Base-by-base conservation (phyloP, 1,140 invertebrate genomes). In the Varroa destructor region DNA sequence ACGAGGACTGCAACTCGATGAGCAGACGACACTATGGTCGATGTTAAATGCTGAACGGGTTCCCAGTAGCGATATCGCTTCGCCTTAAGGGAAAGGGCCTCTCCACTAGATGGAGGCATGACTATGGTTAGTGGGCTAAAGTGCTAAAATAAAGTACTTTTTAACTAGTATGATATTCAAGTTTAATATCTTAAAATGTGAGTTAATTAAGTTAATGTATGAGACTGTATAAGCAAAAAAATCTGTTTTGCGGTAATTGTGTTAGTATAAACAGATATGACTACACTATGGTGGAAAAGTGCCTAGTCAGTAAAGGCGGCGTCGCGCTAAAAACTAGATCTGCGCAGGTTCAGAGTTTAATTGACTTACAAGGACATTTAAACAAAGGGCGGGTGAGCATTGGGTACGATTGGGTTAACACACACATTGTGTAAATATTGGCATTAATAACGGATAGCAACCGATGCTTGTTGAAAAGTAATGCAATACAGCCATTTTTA, bases 301-400 rank as follows among this genome's bases (percentile, higher is more conserved):
- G 4, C 46, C 3, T 51, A 51, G 46, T 8, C 46, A 8, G 46
- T 3, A 51, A 5, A 8, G 46, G 46, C 46, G 46, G 46, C 46
- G 46, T 8, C 46, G 46, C 3, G 61, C 40, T 40, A 67, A n/a
- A n/a, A 67, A 67, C 61, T 12, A 67, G 61, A 67, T 67, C 61
- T 37, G 12, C 14, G 61, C 12, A 67, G 61, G 61, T 40, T 67
- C 61, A 40, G 61, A 12, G 40, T 67, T 67, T 67, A 67, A 67
- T 67, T 67, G 61, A 67, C 61, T 67, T 67, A 36, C 61, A 67
- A 37, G 25, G 25, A 25, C 25, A 46, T 67, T 67, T 46, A 67
- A 67, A 67, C 61, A 67, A 12, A 40, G 46, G 46, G 46, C 46
- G 46, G 46, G 46, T 5, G 46, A 51, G 25, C 25, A 25, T 25